These are phyloP conservation scores for Oxyteleia sp. DNA, from an alignment of 2,888 invertebrate species.

Conservation along the genomic window DNA sequence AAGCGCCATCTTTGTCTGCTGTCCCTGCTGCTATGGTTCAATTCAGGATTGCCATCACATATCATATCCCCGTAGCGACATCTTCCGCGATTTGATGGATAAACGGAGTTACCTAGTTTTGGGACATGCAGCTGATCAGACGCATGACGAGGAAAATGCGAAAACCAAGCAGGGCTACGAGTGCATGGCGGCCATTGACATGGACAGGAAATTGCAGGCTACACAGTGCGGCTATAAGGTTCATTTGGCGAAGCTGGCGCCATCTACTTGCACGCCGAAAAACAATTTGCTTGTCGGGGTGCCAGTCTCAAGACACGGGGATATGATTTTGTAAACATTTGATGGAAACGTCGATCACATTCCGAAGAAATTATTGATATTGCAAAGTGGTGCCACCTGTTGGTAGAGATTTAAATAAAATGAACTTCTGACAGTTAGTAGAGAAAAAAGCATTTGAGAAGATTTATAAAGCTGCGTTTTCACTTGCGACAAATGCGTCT, in stretches of 20 bases:
- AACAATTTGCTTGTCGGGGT: slow-evolving; percentile 94
- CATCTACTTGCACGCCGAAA: slow-evolving; percentile 95
- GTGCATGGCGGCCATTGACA: slow-evolving; percentile 96
- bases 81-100: slow-evolving; percentile 88
- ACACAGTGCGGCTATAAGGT: slow-evolving; percentile 93
- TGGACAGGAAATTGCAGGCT: slow-evolving; percentile 93
- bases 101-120: slow-evolving; percentile 92
- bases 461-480: too few relatives aligned
- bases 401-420: too few relatives aligned
- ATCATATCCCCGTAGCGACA: slow-evolving; percentile 93
- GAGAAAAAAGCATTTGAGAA: too few relatives aligned
- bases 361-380: neutral
- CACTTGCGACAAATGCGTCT: too few relatives aligned
- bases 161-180: slow-evolving; percentile 92
- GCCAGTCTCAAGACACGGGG: slow-evolving; percentile 77
- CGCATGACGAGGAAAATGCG: slow-evolving; percentile 92
- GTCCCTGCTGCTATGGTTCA: slow-evolving; percentile 98
- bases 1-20: slow-evolving; percentile 94
- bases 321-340: slow-evolving; percentile 11
- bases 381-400: too few relatives aligned
- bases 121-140: slow-evolving; percentile 97
- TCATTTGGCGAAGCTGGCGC: slow-evolving; percentile 92
- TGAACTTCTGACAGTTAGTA: too few relatives aligned
- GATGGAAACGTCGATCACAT: too few relatives aligned
- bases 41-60: slow-evolving; percentile 94